Evolutionary conservation across 2,113 vertebrate genomes (phyloP).

Genomic region (Xyrauchen texanus): DNA sequence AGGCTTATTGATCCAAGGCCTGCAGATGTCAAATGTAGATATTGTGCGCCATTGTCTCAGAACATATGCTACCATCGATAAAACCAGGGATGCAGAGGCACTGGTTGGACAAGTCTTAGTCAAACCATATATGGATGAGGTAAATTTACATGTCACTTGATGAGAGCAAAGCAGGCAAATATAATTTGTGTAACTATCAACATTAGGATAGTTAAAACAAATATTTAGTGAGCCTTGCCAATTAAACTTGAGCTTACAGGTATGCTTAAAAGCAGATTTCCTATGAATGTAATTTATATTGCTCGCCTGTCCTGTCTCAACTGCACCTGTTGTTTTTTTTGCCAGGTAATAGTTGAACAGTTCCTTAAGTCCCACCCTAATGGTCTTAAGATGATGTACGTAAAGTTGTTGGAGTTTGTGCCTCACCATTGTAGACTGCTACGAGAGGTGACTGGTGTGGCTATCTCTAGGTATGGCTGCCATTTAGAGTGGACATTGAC

Average conservation of each 20-base stretch:
- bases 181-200: neutral
- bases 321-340: neutral
- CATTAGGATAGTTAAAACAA: too few species aligned
- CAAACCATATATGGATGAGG: slow-evolving; percentile 94
- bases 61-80: slow-evolving; percentile 96
- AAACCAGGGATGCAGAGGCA: slow-evolving; percentile 92
- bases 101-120: slow-evolving; percentile 97
- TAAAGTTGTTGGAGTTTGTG: slow-evolving; percentile 89
- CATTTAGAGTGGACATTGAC: neutral
- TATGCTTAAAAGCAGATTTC: too few species aligned
- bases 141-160: slow-evolving; percentile 58
- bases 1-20: slow-evolving; percentile 88
- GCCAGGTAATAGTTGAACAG: slow-evolving; percentile 87
- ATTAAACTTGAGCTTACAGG: too few species aligned
- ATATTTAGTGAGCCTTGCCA: too few species aligned
- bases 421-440: slow-evolving; percentile 93
- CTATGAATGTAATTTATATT: neutral
- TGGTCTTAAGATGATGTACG: slow-evolving; percentile 88
- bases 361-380: slow-evolving; percentile 80
- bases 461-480: slow-evolving; percentile 83
- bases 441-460: slow-evolving; percentile 89
- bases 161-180: neutral
- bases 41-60: slow-evolving; percentile 93
- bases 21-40: slow-evolving; percentile 86
- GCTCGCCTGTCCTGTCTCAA: too few species aligned